A percentile compares a stretch with the other conserved stretches of the same genome.
Evolutionary conservation across 2,113 vertebrate species (phyloP).

Genomic region (Thamnophis sirtalis): DNA sequence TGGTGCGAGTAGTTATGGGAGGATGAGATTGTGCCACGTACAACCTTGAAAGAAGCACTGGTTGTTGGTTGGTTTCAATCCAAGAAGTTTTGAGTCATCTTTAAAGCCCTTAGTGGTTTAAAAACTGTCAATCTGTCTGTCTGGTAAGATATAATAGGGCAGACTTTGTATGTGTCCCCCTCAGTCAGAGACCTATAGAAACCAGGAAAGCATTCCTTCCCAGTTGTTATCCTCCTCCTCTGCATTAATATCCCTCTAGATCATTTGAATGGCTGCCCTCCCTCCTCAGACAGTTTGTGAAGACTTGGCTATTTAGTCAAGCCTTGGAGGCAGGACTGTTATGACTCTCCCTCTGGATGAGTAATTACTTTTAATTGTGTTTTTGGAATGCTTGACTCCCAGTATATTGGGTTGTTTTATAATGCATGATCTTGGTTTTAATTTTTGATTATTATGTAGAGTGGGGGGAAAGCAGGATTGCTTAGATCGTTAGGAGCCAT

Average conservation of each 20-base stretch:
- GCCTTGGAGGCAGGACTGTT: neutral
- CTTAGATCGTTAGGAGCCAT: neutral
- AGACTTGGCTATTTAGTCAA: neutral
- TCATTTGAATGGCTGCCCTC: neutral
- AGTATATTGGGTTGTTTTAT: neutral
- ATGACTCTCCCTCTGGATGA: neutral
- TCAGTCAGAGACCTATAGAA: neutral
- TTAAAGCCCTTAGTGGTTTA: neutral
- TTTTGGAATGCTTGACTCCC: neutral
- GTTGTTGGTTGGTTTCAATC: neutral
- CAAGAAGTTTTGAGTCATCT: neutral
- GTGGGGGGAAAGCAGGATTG: neutral
- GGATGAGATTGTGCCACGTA: neutral
- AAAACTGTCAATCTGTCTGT: neutral
- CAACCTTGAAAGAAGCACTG: neutral
- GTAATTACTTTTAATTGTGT: neutral
- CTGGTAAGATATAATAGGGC: neutral
- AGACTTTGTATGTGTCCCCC: neutral
- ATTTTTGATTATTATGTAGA: neutral
- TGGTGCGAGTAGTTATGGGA: neutral
- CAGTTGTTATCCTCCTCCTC: neutral
- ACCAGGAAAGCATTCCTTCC: neutral
- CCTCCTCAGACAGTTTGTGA: neutral
- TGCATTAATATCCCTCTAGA: neutral
- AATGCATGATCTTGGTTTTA: neutral